Conservation (phyloP, 2,888 invertebrate species). For the Dynastes maya region DNA sequence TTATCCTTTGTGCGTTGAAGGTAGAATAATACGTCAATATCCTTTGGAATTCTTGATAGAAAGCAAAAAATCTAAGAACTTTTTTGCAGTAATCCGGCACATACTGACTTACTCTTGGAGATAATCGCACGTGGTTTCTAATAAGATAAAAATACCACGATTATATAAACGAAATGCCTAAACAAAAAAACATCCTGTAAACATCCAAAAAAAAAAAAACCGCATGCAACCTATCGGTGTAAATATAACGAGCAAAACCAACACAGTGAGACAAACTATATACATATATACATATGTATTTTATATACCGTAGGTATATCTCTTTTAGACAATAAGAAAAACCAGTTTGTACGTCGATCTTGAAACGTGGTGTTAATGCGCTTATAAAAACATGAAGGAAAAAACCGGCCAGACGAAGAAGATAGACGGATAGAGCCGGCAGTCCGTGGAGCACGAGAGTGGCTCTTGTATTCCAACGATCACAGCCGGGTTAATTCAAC, state of each 20-base stretch:
- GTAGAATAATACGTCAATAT: too few species aligned
- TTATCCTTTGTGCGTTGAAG: too few species aligned
- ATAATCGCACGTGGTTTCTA: conserved; percentile 4
- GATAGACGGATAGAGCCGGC: conserved; percentile 7
- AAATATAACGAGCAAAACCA: conserved; percentile 3
- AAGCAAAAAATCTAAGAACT: too few species aligned
- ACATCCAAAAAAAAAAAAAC: conserved; percentile 7
- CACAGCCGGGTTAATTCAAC: conserved; percentile 41
- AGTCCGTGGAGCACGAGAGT: not conserved
- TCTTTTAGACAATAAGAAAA: conserved; percentile 41
- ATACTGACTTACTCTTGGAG: not conserved
- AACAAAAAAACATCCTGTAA: conserved; percentile 20
- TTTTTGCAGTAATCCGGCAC: too few species aligned
- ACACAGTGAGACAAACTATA: not conserved
- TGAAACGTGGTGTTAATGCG: conserved; percentile 42
- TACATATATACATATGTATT: not conserved
- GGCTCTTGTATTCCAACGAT: conserved; percentile 4
- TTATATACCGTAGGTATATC: not conserved
- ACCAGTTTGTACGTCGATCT: conserved; percentile 34
- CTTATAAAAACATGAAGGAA: conserved; percentile 37
- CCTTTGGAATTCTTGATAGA: too few species aligned
- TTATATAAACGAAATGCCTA: not conserved
- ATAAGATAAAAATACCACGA: conserved; percentile 1
- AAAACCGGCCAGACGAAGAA: conserved; percentile 36
- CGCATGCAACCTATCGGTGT: conserved; percentile 1